Evolutionary conservation across 2,888 invertebrate genomes (phyloP).

Genomic region (Girardia tigrina): DNA sequence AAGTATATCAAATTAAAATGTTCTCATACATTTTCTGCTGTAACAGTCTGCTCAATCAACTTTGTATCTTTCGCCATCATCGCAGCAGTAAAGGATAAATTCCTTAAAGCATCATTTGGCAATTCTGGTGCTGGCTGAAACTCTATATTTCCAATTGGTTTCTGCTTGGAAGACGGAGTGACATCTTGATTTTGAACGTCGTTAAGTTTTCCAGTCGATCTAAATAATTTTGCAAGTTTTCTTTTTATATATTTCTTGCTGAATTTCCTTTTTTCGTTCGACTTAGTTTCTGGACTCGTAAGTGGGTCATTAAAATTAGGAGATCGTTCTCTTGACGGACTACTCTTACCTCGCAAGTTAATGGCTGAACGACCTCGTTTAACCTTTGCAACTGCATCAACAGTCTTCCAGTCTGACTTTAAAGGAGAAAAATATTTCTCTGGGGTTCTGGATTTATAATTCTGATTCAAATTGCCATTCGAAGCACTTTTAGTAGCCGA

Average conservation of each 20-base stretch:
- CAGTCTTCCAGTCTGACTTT: neutral
- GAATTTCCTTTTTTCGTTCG: neutral
- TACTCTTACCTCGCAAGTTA: neutral
- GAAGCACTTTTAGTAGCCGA: neutral
- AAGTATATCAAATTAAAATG: too few species aligned
- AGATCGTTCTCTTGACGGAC: neutral
- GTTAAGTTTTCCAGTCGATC: neutral
- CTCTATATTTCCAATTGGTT: neutral
- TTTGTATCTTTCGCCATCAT: neutral
- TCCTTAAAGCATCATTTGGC: neutral
- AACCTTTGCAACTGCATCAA: neutral
- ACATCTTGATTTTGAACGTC: neutral
- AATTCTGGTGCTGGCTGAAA: neutral
- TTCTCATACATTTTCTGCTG: too few species aligned
- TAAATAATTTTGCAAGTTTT: neutral
- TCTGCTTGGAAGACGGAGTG: neutral
- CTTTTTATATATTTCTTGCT: neutral
- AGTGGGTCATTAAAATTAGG: neutral
- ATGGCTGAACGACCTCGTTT: neutral
- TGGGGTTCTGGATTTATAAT: neutral
- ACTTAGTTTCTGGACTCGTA: neutral
- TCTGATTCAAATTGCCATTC: neutral
- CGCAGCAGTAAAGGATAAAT: neutral
- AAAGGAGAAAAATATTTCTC: conserved; percentile 3
- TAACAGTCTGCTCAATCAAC: neutral